Conservation (phyloP, 2,797 vertebrate species). For the Amazona ochrocephala region DNA sequence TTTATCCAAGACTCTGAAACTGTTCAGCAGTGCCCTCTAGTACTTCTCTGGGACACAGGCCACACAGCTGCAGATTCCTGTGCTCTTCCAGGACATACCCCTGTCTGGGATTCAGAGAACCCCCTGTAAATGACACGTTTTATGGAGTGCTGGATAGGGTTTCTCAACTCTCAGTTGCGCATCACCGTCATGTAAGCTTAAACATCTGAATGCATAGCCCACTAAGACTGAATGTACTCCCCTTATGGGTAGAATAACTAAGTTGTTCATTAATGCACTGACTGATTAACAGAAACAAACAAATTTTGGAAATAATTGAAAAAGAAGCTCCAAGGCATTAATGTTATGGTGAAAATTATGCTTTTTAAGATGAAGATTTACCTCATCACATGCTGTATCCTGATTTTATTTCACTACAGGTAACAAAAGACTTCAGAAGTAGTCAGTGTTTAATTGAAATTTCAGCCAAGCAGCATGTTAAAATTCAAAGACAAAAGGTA, state of each 20-base stretch:
- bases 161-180: not conserved
- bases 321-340: not conserved
- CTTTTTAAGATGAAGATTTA: not conserved
- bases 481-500: constrained; percentile 16
- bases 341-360: not conserved
- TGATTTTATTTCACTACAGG: constrained; percentile 60
- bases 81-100: not conserved
- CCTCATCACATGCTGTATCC: not conserved
- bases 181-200: not conserved
- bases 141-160: not conserved
- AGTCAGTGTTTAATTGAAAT: not conserved
- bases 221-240: not conserved
- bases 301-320: not conserved
- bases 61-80: not conserved
- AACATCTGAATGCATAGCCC: not conserved
- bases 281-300: not conserved
- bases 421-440: not conserved
- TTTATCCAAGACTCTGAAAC: not conserved
- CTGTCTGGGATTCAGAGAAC: not conserved
- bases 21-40: not conserved
- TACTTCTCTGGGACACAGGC: not conserved
- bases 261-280: not conserved
- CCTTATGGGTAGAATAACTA: not conserved
- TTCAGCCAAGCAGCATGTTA: constrained; percentile 33
- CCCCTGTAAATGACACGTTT: not conserved